phyloP scores from a whole-genome alignment of 2,113 vertebrate genomes.

The Dissostichus mawsoni region DNA sequence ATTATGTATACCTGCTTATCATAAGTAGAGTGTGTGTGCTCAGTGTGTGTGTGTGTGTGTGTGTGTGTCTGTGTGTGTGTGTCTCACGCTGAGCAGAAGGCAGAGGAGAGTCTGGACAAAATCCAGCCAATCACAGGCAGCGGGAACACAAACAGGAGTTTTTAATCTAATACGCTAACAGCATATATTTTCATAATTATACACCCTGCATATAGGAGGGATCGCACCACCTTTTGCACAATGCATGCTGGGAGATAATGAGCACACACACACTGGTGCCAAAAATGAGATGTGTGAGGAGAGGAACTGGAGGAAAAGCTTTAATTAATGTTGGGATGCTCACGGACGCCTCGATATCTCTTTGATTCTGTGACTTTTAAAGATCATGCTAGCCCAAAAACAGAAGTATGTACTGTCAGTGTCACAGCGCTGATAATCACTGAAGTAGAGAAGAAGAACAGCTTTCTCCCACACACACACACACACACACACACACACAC shows the following conservation, averaged over 20 bases:
- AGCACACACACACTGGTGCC: neutral
- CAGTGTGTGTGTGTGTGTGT: too few relatives aligned
- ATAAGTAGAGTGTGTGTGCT: slow-evolving; percentile 10
- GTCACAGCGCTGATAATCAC: slow-evolving; percentile 50
- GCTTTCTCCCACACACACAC: slow-evolving; percentile 44
- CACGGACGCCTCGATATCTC: slow-evolving; percentile 44
- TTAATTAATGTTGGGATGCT: slow-evolving; percentile 47
- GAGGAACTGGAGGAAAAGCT: slow-evolving; percentile 18
- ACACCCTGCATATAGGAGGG: neutral
- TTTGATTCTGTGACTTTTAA: slow-evolving; percentile 49
- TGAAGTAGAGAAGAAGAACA: slow-evolving; percentile 60
- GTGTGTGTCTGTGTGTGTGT: too few relatives aligned
- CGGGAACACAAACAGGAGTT: neutral
- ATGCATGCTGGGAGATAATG: neutral
- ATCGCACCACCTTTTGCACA: neutral
- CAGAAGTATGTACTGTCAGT: slow-evolving; percentile 34
- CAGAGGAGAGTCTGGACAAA: slow-evolving; percentile 11
- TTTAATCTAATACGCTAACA: slow-evolving; percentile 2
- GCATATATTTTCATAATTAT: neutral
- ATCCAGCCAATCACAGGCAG: slow-evolving; percentile 14
- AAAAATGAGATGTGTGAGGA: slow-evolving; percentile 9
- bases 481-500: too few relatives aligned
- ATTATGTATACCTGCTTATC: slow-evolving; percentile 47
- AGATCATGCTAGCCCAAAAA: slow-evolving; percentile 55
- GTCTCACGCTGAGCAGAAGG: neutral